These are phyloP conservation scores for Hippocampus kuda DNA, from an alignment of 2,797 vertebrate species.

Conservation along the genomic window DNA sequence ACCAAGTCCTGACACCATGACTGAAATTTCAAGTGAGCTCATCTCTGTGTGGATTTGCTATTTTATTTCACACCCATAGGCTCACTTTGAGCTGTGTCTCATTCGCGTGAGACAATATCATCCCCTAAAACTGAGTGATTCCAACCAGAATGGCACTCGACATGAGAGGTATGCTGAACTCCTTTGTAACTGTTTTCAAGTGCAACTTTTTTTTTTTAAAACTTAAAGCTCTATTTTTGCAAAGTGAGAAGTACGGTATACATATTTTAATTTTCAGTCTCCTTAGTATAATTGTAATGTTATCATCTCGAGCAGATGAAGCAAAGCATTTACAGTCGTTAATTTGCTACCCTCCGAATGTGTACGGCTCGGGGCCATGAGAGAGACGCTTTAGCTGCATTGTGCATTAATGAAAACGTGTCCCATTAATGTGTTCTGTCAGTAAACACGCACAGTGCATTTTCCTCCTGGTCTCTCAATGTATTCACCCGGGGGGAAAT, in stretches of 20 bases:
- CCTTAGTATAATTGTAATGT: conserved; percentile 6
- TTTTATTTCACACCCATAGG: no score
- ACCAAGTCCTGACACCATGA: no score
- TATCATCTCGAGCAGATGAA: conserved; percentile 4
- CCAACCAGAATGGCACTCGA: background rate
- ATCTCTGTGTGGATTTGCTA: no score
- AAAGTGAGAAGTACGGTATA: background rate
- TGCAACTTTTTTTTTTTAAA: background rate
- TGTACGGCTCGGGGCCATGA: conserved; percentile 35
- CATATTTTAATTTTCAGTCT: background rate
- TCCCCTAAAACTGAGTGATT: background rate
- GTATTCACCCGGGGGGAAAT: conserved; percentile 11
- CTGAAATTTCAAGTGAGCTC: no score
- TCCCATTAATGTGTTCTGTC: conserved; percentile 46
- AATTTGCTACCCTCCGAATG: conserved; percentile 38
- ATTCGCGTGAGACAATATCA: background rate
- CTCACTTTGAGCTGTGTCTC: background rate
- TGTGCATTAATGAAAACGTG: conserved; percentile 49
- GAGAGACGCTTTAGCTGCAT: conserved; percentile 31
- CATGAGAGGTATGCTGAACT: background rate
- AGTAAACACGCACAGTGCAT: conserved; percentile 36
- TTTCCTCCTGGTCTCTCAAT: conserved; percentile 15
- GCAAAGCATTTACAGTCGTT: conserved; percentile 21
- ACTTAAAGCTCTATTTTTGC: background rate
- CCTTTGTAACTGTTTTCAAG: background rate